Evolutionary conservation across 2,888 invertebrate species (phyloP).

Genomic region (Apocheima hispidaria): DNA sequence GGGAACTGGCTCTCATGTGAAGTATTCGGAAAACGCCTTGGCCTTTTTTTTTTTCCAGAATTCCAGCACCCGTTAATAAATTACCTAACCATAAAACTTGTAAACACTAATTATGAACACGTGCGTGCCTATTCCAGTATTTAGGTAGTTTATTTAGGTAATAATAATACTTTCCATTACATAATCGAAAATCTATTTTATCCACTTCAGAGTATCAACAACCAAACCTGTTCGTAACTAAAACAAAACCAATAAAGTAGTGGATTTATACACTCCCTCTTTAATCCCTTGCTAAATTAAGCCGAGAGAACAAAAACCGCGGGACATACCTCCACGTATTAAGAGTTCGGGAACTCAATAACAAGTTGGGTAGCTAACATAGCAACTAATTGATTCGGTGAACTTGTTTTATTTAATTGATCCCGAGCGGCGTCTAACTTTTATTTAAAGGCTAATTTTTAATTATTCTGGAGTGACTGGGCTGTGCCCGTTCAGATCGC

Average conservation of each 20-base stretch:
- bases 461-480: conserved; percentile 52
- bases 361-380: conserved; percentile 73
- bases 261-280: conserved; percentile 41
- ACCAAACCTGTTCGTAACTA: conserved; percentile 28
- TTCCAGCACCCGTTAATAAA: no score
- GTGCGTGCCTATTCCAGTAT: not conserved
- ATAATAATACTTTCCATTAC: not conserved
- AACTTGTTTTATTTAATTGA: conserved; percentile 78
- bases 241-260: conserved; percentile 45
- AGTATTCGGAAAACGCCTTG: no score
- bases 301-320: conserved; percentile 44
- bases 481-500: no score
- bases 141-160: not conserved
- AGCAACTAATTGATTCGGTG: conserved; percentile 76
- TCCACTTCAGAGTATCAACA: conserved; percentile 15
- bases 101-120: not conserved
- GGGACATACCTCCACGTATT: conserved; percentile 51
- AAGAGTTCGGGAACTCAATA: conserved; percentile 71
- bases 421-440: conserved; percentile 62
- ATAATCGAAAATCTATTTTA: conserved; percentile 11
- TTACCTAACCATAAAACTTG: no score
- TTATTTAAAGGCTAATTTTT: conserved; percentile 65
- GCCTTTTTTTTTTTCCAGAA: no score
- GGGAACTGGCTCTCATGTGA: no score
- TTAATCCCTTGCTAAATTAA: conserved; percentile 41